Evolutionary conservation across 1,140 invertebrate species (phyloP).

Genomic region (Phymastichus coffea): DNA sequence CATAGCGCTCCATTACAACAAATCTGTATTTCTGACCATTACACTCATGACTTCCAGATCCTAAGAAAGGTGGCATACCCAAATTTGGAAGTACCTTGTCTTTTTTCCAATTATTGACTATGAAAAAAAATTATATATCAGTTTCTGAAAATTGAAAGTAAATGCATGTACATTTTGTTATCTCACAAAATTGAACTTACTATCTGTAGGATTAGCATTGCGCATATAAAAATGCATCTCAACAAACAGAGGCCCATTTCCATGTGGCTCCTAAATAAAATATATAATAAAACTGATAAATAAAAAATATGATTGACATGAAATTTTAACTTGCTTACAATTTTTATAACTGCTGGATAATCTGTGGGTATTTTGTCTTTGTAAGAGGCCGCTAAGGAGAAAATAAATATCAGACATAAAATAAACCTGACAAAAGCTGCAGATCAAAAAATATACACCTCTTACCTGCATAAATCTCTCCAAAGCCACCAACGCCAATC

Average conservation of each 20-base stretch:
- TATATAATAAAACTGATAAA: slow-evolving; percentile 23
- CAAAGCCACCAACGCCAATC: slow-evolving; percentile 91
- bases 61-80: slow-evolving; percentile 84
- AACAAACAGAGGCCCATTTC: slow-evolving; percentile 91
- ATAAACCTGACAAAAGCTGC: too few species aligned
- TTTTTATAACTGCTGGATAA: slow-evolving; percentile 76
- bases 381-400: slow-evolving; percentile 55
- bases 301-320: slow-evolving; percentile 18
- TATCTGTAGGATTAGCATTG: slow-evolving; percentile 76
- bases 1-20: slow-evolving; percentile 88
- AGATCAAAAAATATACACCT: too few species aligned
- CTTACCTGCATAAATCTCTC: slow-evolving; percentile 81
- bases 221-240: slow-evolving; percentile 94
- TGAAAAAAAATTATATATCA: slow-evolving; percentile 20
- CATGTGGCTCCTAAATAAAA: slow-evolving; percentile 77
- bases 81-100: slow-evolving; percentile 71
- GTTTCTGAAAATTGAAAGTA: not conserved
- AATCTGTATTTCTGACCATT: slow-evolving; percentile 82
- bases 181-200: slow-evolving; percentile 58
- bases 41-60: slow-evolving; percentile 77
- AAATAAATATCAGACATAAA: too few species aligned
- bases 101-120: slow-evolving; percentile 74
- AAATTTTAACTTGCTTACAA: slow-evolving; percentile 58
- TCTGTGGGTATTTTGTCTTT: slow-evolving; percentile 54
- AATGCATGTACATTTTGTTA: not conserved